Conservation (phyloP, 2,113 vertebrate genomes). For the Barbus barbus region DNA sequence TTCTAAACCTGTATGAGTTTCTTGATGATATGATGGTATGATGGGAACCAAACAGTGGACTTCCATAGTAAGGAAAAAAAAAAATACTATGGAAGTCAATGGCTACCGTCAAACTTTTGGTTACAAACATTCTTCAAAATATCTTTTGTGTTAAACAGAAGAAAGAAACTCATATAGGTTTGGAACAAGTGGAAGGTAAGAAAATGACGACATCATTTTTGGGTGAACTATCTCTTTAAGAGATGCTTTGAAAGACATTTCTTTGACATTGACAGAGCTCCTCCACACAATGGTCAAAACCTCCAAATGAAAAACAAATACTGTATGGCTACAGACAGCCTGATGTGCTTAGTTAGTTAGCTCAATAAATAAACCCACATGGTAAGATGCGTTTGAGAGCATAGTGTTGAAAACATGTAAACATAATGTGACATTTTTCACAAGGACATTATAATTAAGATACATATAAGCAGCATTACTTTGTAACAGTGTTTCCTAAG, state of each 20-base stretch:
- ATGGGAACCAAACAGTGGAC: too few relatives aligned
- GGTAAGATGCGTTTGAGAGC: constrained; percentile 49
- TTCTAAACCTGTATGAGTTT: too few relatives aligned
- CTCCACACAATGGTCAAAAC: constrained; percentile 22
- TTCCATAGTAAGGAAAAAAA: too few relatives aligned
- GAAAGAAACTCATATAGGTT: too few relatives aligned
- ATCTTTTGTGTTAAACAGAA: too few relatives aligned
- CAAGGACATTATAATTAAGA: constrained; percentile 62
- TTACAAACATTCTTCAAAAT: too few relatives aligned
- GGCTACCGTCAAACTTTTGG: too few relatives aligned
- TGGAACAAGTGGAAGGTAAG: too few relatives aligned
- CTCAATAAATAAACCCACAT: constrained; percentile 62
- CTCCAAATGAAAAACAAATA: constrained; percentile 12
- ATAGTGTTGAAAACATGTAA: constrained; percentile 53
- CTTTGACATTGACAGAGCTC: constrained; percentile 21
- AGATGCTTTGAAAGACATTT: neutral
- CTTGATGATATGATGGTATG: too few relatives aligned
- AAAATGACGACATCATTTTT: neutral
- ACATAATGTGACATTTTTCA: constrained; percentile 54
- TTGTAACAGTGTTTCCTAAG: constrained; percentile 48
- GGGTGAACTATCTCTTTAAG: neutral
- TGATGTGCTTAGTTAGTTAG: constrained; percentile 50
- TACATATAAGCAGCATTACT: constrained; percentile 67
- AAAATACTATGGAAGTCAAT: too few relatives aligned
- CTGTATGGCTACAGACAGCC: constrained; percentile 58